phyloP scores from a whole-genome alignment of 2,888 invertebrate species.

The Ormyrus nitidulus region DNA sequence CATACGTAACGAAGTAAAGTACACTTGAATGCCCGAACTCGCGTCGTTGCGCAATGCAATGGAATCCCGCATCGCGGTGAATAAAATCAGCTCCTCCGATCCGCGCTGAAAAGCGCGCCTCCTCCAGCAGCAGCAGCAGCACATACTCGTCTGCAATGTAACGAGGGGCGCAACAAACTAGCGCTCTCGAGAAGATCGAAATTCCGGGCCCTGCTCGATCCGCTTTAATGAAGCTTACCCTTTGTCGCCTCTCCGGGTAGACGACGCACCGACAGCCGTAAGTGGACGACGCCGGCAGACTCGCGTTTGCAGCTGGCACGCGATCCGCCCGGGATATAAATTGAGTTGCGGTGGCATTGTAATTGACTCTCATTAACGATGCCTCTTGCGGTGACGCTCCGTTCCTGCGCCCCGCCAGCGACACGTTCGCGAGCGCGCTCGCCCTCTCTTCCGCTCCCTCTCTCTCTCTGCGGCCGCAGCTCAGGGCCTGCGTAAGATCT shows the following conservation, averaged over 20 bases:
- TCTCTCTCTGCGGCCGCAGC: not conserved
- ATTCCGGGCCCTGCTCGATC: not conserved
- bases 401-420: not conserved
- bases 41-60: too few relatives aligned
- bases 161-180: too few relatives aligned
- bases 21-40: too few relatives aligned
- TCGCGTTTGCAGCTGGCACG: conserved; percentile 25
- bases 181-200: not conserved
- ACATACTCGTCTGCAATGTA: not conserved
- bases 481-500: too few relatives aligned
- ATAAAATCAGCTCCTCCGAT: too few relatives aligned
- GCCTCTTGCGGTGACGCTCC: conserved; percentile 53
- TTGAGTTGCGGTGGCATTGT: conserved; percentile 60
- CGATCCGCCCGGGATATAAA: conserved; percentile 58
- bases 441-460: not conserved
- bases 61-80: too few relatives aligned
- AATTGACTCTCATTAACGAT: conserved; percentile 63
- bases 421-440: not conserved
- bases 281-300: not conserved
- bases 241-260: not conserved
- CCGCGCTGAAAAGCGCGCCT: too few relatives aligned
- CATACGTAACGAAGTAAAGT: too few relatives aligned
- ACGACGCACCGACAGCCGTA: too few relatives aligned
- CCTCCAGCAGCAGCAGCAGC: too few relatives aligned
- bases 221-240: not conserved